Evolutionary conservation across 2,888 invertebrate genomes (phyloP), one percentile per base, ranked within the genome.

Genomic region (Esperia sulphurella): DNA sequence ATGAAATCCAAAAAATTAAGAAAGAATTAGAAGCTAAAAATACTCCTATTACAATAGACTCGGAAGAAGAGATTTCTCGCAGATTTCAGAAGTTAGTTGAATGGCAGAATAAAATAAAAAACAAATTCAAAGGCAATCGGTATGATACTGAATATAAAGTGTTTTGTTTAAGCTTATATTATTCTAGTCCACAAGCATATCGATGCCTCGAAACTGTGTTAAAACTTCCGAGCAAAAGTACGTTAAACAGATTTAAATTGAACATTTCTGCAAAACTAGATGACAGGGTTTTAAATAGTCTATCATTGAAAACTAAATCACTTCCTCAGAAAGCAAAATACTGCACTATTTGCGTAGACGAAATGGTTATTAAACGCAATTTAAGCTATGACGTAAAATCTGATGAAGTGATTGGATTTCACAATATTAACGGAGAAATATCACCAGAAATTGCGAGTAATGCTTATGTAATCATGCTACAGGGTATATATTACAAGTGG

Each of bases 331-430:
- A 29, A 3, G 47, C 47, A 47, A 53, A 53, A 45, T 14, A 28
- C 8, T 51, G 53, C 35, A 14, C 45, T 28, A 8, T 51, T 8
- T 43, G 43, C 8, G 41, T 33, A 13, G 51, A 44, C 13, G 45
- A 40, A 41, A 54, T 54, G 30, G 10, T 43, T 10, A 31, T 54
- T 12, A 47, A 50, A 41, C 30, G 35, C 10, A 14, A 51, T 45
- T 13, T 52, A n/a, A 9, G 35, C 35, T 55, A 55, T 45, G 14
- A 49, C 30, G 43, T 51, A 31, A 50, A 46, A 9, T 31, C 46
- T 13, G 53, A 53, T 14, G 48, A 46, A 46, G 45, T 55, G 13
- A 43, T 46, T 30, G 52, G 55, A 0, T 53, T 55, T 10, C 51
- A 53, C 4, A 46, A 53, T 42, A 44, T 53, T 9, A 28, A 53